Conservation (phyloP, 2,113 vertebrate species). For the Callopanchax toddi region DNA sequence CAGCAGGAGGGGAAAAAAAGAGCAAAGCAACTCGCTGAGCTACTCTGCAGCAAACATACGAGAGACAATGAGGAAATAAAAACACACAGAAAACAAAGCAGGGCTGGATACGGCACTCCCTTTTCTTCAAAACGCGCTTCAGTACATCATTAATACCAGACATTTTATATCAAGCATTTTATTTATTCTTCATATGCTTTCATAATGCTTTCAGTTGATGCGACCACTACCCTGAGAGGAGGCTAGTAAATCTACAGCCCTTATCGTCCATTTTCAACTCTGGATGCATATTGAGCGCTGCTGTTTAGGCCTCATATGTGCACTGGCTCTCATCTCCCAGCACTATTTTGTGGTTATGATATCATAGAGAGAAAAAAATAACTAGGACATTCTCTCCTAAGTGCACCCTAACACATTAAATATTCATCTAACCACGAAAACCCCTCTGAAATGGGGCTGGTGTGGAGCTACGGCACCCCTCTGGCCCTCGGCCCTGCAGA, state of each 20-base stretch:
- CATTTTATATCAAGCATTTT: slow-evolving; percentile 79
- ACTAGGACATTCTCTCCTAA: slow-evolving; percentile 81
- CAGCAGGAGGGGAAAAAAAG: background rate
- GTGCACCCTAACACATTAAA: slow-evolving; percentile 84
- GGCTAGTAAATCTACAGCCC: slow-evolving; percentile 76
- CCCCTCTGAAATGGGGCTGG: slow-evolving; percentile 71
- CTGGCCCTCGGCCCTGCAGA: slow-evolving; percentile 49
- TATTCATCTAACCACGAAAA: slow-evolving; percentile 81
- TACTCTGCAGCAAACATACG: slow-evolving; percentile 40
- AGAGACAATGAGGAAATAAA: slow-evolving; percentile 58
- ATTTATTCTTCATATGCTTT: slow-evolving; percentile 73
- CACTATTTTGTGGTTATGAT: slow-evolving; percentile 86
- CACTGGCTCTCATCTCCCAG: slow-evolving; percentile 71
- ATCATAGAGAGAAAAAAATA: slow-evolving; percentile 81
- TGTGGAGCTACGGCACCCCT: slow-evolving; percentile 62
- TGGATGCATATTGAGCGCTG: slow-evolving; percentile 66
- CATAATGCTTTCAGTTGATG: slow-evolving; percentile 78
- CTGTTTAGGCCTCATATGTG: slow-evolving; percentile 75
- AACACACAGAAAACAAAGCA: slow-evolving; percentile 51
- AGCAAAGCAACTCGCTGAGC: slow-evolving; percentile 20
- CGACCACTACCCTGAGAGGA: slow-evolving; percentile 66
- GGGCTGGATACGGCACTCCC: slow-evolving; percentile 53
- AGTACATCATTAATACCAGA: slow-evolving; percentile 74
- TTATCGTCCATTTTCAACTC: slow-evolving; percentile 71
- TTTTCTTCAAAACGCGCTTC: slow-evolving; percentile 63